Conservation (phyloP, 1,140 invertebrate genomes). For the Goniozus legneri region DNA sequence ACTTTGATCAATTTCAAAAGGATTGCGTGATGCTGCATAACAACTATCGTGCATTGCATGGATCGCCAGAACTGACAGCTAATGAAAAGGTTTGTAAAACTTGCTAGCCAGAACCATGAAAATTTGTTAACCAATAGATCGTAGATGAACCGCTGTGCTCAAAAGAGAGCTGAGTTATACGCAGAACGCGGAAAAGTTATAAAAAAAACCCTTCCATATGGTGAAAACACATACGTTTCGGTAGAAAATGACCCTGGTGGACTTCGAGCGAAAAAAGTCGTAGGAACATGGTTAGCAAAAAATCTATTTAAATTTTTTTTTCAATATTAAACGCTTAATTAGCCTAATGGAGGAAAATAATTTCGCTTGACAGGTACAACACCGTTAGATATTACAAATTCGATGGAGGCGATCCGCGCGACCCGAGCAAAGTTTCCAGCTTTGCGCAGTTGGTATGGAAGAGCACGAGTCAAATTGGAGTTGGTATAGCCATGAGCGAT, state of each 20-base stretch:
- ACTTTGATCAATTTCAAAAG: conserved; percentile 39
- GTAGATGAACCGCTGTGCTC: conserved; percentile 53
- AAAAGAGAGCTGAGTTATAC: conserved; percentile 64
- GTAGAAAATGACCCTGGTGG: conserved; percentile 48
- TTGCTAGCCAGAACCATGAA: neutral
- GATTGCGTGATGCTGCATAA: conserved; percentile 65
- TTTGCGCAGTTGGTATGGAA: conserved; percentile 68
- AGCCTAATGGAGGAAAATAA: neutral
- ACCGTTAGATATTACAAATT: conserved; percentile 33
- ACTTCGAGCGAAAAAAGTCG: conserved; percentile 26
- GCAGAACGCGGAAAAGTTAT: conserved; percentile 52
- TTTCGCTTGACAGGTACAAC: conserved; percentile 22
- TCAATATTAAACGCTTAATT: neutral
- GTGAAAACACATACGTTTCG: conserved; percentile 61
- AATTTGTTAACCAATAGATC: conserved; percentile 5
- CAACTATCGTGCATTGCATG: conserved; percentile 60
- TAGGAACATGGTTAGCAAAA: conserved; percentile 39
- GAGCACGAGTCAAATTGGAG: conserved; percentile 59
- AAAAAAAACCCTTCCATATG: conserved; percentile 53
- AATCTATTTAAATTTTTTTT: neutral
- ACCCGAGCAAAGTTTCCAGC: conserved; percentile 43
- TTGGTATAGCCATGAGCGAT: conserved; percentile 56
- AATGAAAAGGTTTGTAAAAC: conserved; percentile 56
- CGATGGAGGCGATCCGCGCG: conserved; percentile 5
- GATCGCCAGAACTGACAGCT: conserved; percentile 58